A percentile compares a stretch with the other conserved stretches of the same genome.
These are phyloP conservation scores for Seriola rivoliana DNA, from an alignment of 2,113 vertebrate genomes.

Conservation along the genomic window DNA sequence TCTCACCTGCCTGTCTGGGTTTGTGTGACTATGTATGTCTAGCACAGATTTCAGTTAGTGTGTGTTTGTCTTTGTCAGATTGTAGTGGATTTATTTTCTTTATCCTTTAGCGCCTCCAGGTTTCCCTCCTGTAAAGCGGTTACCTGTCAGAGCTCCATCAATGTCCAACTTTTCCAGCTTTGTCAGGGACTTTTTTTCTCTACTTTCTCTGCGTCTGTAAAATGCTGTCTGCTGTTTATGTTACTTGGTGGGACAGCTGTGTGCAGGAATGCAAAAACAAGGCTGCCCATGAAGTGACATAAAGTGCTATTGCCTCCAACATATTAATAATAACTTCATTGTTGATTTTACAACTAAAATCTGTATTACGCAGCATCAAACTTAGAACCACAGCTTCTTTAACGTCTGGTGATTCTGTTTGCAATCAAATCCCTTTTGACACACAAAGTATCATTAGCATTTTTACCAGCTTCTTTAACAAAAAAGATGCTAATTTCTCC, in stretches of 20 bases:
- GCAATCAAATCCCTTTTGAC: too few relatives aligned
- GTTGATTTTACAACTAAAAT: background rate
- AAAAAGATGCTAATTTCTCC: too few relatives aligned
- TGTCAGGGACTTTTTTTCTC: conserved; percentile 86
- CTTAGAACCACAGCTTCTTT: background rate
- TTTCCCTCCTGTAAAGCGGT: conserved; percentile 6
- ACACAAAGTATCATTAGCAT: too few relatives aligned
- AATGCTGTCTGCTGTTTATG: conserved; percentile 28
- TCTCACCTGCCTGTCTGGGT: conserved; percentile 36
- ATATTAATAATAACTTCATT: background rate
- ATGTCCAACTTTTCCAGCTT: conserved; percentile 86
- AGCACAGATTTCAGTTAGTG: background rate
- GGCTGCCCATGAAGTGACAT: background rate
- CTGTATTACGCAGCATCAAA: background rate
- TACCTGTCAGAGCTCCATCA: conserved; percentile 39
- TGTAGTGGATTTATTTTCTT: conserved; percentile 15
- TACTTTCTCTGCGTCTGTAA: conserved; percentile 11
- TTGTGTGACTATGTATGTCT: background rate
- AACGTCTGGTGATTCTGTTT: too few relatives aligned
- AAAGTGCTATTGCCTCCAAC: background rate
- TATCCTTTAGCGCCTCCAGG: conserved; percentile 29
- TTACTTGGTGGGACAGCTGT: conserved; percentile 10
- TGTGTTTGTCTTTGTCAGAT: conserved; percentile 24
- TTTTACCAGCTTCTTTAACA: too few relatives aligned
- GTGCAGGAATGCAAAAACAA: background rate